A percentile compares a stretch with the other conserved stretches of the same genome.
phyloP scores from a whole-genome alignment of 1,140 invertebrate species.

The Sitobion miscanthi region DNA sequence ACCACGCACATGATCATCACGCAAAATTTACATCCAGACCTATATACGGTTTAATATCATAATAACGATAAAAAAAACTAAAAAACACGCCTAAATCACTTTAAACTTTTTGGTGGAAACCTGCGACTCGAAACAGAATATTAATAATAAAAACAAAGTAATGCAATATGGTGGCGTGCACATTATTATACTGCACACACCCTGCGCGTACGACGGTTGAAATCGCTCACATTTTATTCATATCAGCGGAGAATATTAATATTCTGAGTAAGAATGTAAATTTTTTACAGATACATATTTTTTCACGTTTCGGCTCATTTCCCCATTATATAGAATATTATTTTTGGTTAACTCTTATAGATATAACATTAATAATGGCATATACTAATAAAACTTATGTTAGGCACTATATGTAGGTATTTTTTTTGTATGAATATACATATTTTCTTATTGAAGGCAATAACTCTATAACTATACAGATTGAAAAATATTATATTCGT shows the following conservation, averaged over 20 bases:
- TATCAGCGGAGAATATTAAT: too few relatives aligned
- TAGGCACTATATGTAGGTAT: neutral
- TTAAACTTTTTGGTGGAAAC: neutral
- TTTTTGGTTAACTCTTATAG: neutral
- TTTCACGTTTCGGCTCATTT: too few relatives aligned
- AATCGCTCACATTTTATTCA: neutral
- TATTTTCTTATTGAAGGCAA: neutral
- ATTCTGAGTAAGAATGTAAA: too few relatives aligned
- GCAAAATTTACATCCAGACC: neutral
- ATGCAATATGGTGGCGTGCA: neutral
- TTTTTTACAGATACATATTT: too few relatives aligned
- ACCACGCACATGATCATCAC: neutral
- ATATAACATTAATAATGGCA: neutral
- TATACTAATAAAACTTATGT: neutral
- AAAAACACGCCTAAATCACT: neutral
- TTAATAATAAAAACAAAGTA: neutral
- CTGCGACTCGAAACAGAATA: neutral
- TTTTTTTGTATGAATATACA: neutral
- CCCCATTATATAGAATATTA: too few relatives aligned
- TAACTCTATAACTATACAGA: neutral
- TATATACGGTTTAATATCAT: neutral
- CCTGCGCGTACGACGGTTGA: neutral
- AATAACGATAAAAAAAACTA: neutral
- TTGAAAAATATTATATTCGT: neutral
- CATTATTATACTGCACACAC: too few relatives aligned